Percentiles rank a stretch among this genome's conserved stretches.
Evolutionary conservation across 2,113 vertebrate genomes (phyloP).

Genomic region (Colossoma macropomum): DNA sequence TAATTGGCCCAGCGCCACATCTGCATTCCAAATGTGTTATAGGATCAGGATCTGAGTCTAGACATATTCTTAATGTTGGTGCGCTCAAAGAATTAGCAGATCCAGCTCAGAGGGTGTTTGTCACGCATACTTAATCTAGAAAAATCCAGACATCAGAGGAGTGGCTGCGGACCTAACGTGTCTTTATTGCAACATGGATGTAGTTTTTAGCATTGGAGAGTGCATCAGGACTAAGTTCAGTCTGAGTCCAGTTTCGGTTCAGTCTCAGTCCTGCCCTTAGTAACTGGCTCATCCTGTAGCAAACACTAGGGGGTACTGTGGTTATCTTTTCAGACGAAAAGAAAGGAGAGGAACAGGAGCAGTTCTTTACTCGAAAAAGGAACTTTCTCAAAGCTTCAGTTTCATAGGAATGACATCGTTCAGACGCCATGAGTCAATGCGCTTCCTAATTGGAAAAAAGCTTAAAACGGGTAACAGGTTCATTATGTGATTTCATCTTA

Average conservation of each 20-base stretch:
- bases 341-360: not conserved
- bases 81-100: not conserved
- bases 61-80: not conserved
- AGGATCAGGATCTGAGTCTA: not conserved
- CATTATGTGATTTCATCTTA: constrained; percentile 66
- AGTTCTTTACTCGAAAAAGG: not conserved
- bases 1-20: constrained; percentile 30
- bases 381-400: constrained; percentile 38
- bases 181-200: not conserved
- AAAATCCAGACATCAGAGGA: not conserved
- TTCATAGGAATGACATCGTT: constrained; percentile 50
- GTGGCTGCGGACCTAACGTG: not conserved
- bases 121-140: not conserved
- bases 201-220: not conserved
- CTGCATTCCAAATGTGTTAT: not conserved
- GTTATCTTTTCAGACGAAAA: constrained; percentile 12
- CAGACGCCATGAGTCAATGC: constrained; percentile 60
- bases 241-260: not conserved
- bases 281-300: not conserved
- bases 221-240: not conserved
- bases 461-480: constrained; percentile 59
- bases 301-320: constrained; percentile 59
- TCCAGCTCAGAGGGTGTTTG: not conserved
- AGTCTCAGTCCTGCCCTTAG: not conserved
- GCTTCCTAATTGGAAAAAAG: constrained; percentile 63